phyloP scores from a whole-genome alignment of 2,797 vertebrate species.

The Enteromius anoplus region DNA sequence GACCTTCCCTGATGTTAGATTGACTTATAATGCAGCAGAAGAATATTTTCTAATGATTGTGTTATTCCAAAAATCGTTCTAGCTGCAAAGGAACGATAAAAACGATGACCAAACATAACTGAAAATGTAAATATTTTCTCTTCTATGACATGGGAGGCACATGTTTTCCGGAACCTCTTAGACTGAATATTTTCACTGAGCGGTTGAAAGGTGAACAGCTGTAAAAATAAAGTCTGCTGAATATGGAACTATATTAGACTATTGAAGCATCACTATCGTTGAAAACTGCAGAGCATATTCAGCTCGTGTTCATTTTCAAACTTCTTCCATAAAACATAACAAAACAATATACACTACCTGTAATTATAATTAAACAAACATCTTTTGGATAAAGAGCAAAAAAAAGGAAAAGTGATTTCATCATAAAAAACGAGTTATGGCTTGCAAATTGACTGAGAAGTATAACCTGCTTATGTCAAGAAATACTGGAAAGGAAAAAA shows the following conservation, averaged over 20 bases:
- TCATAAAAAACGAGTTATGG: conserved; percentile 15
- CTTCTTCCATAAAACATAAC: neutral
- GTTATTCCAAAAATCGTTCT: neutral
- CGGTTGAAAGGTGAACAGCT: conserved; percentile 59
- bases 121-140: conserved; percentile 46
- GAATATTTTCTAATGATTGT: conserved; percentile 18
- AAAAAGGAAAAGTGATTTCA: neutral
- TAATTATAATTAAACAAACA: conserved; percentile 15
- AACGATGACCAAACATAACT: conserved; percentile 23
- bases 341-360: neutral
- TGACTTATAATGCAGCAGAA: neutral
- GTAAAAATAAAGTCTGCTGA: conserved; percentile 53
- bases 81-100: conserved; percentile 37
- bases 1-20: neutral
- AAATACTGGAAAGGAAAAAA: conserved; percentile 2
- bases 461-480: conserved; percentile 28
- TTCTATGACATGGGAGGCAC: conserved; percentile 34
- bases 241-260: conserved; percentile 45
- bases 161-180: conserved; percentile 36
- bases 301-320: conserved; percentile 14
- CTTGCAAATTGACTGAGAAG: conserved; percentile 20
- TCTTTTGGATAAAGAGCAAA: neutral
- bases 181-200: conserved; percentile 55
- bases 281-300: conserved; percentile 42
- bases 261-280: conserved; percentile 49